A percentile compares a stretch with the other conserved stretches of the same genome.
These are phyloP conservation scores for Tetramorium bicarinatum DNA, from an alignment of 2,888 invertebrate species.

Conservation along the genomic window DNA sequence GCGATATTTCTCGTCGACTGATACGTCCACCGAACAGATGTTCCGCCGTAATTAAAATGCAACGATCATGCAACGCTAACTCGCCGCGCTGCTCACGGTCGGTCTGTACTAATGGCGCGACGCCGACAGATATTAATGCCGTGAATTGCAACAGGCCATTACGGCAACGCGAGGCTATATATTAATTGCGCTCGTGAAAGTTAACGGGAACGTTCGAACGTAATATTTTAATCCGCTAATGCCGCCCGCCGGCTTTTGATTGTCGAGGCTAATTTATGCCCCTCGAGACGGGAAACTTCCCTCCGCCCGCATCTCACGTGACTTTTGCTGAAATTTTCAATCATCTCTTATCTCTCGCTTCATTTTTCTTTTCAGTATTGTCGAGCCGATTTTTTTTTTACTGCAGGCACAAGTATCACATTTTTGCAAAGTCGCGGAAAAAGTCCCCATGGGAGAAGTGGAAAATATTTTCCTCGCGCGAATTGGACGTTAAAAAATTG, in stretches of 20 bases:
- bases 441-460: too few relatives aligned
- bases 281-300: conserved; percentile 19
- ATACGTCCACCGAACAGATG: conserved; percentile 73
- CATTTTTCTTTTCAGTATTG: not conserved
- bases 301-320: not conserved
- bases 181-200: conserved; percentile 71
- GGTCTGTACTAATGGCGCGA: conserved; percentile 73
- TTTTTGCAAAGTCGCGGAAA: too few relatives aligned
- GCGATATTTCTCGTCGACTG: conserved; percentile 72
- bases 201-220: conserved; percentile 70
- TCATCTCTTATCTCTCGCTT: not conserved
- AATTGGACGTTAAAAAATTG: not conserved
- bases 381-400: not conserved
- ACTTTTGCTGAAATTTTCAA: not conserved
- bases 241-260: conserved; percentile 63
- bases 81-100: conserved; percentile 69
- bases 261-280: conserved; percentile 47
- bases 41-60: conserved; percentile 75
- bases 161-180: conserved; percentile 73
- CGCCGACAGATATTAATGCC: conserved; percentile 77
- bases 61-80: conserved; percentile 70
- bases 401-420: not conserved
- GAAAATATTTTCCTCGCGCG: too few relatives aligned
- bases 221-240: conserved; percentile 70
- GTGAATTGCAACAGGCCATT: conserved; percentile 76